These are phyloP conservation scores for Drosophila dives DNA, from an alignment of 2,888 invertebrate species.

Conservation along the genomic window DNA sequence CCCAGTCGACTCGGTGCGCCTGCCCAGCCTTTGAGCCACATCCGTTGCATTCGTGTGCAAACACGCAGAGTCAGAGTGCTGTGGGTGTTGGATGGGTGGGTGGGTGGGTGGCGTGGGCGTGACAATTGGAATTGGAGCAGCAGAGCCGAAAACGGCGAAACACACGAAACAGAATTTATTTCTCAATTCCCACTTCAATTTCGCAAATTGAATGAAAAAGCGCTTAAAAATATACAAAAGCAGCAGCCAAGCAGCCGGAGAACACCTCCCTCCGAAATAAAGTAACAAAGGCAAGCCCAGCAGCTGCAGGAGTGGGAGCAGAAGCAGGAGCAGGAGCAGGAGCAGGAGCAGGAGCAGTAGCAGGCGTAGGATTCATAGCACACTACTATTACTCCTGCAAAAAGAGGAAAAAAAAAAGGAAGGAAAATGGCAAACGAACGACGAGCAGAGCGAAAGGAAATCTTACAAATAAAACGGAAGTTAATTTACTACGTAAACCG, in stretches of 20 bases:
- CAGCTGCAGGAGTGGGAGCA: slow-evolving; percentile 8
- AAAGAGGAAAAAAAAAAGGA: slow-evolving; percentile 16
- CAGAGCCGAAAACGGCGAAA: slow-evolving; percentile 54
- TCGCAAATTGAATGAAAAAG: slow-evolving; percentile 84
- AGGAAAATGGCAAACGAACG: slow-evolving; percentile 58
- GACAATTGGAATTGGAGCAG: slow-evolving; percentile 37
- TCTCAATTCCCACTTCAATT: slow-evolving; percentile 84
- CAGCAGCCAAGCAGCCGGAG: slow-evolving; percentile 42
- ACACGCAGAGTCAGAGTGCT: slow-evolving; percentile 61
- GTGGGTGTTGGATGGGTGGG: slow-evolving; percentile 7
- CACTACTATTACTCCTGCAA: slow-evolving; percentile 1
- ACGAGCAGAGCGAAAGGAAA: slow-evolving; percentile 77
- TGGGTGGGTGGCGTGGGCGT: background rate
- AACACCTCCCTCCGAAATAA: slow-evolving; percentile 62
- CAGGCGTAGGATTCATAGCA: slow-evolving; percentile 38
- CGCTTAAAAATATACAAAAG: slow-evolving; percentile 82
- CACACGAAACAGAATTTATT: slow-evolving; percentile 80
- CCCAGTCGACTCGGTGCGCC: slow-evolving; percentile 23
- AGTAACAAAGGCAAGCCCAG: slow-evolving; percentile 63
- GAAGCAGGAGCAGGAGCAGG: slow-evolving; percentile 33
- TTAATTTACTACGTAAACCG: slow-evolving; percentile 83
- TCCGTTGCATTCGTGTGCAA: slow-evolving; percentile 71
- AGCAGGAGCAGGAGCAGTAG: slow-evolving; percentile 22
- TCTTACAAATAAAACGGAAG: slow-evolving; percentile 82
- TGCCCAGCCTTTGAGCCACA: slow-evolving; percentile 46